phyloP scores from a whole-genome alignment of 2,888 invertebrate species.

The Drosophila rubida region DNA sequence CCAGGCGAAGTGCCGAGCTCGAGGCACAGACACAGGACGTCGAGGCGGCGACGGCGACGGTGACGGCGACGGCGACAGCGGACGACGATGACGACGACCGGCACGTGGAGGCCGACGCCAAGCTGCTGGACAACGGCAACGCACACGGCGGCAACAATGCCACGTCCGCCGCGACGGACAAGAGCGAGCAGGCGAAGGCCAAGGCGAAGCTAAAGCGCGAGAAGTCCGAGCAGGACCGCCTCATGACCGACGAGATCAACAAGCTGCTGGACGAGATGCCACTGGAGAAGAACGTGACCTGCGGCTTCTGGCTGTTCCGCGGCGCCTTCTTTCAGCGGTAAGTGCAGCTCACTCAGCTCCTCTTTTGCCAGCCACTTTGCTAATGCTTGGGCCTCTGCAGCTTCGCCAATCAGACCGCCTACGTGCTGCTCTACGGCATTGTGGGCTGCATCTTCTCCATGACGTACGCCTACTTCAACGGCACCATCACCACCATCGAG shows the following conservation, averaged over 20 bases:
- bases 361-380: neutral
- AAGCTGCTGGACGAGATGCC: constrained; percentile 86
- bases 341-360: constrained; percentile 72
- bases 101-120: constrained; percentile 58
- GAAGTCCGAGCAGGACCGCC: constrained; percentile 78
- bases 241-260: constrained; percentile 84
- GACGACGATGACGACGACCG: constrained; percentile 51
- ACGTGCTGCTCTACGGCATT: constrained; percentile 88
- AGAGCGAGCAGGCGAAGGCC: constrained; percentile 33
- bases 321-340: constrained; percentile 87
- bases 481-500: constrained; percentile 90
- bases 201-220: constrained; percentile 62
- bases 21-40: constrained; percentile 33
- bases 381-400: constrained; percentile 52
- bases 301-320: constrained; percentile 88
- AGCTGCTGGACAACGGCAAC: constrained; percentile 73
- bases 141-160: constrained; percentile 11
- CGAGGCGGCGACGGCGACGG: constrained; percentile 15
- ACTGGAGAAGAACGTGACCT: constrained; percentile 88
- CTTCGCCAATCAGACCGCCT: constrained; percentile 85
- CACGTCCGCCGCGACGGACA: constrained; percentile 1
- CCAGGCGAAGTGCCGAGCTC: constrained; percentile 18
- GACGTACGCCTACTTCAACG: constrained; percentile 90
- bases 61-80: constrained; percentile 4
- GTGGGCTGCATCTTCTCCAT: constrained; percentile 89